Percentiles rank a stretch among this genome's conserved stretches.
phyloP scores from a whole-genome alignment of 2,888 invertebrate species.

The Eucriotettix oculatus region DNA sequence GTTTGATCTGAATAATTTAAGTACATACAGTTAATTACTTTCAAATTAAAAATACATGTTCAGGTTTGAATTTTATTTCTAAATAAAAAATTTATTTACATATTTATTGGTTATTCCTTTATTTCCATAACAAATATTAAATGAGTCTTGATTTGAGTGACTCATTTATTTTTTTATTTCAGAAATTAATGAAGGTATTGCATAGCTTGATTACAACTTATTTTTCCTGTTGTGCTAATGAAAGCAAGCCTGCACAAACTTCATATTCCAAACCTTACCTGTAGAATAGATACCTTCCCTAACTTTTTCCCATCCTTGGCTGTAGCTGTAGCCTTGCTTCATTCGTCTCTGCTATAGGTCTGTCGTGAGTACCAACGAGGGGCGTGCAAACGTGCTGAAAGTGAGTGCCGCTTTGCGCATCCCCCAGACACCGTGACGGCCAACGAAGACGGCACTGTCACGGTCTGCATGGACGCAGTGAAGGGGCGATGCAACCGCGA shows the following conservation, averaged over 20 bases:
- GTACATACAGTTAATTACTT: too few relatives aligned
- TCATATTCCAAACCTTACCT: neutral
- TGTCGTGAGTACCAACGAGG: slow-evolving; percentile 97
- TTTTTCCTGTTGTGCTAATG: neutral
- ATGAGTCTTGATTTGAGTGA: too few relatives aligned
- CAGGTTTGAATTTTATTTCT: too few relatives aligned
- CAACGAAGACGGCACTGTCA: slow-evolving; percentile 96
- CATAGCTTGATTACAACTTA: neutral
- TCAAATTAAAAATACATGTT: too few relatives aligned
- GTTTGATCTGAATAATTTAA: too few relatives aligned
- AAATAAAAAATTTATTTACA: too few relatives aligned
- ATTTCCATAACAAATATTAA: too few relatives aligned
- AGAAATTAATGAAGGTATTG: too few relatives aligned
- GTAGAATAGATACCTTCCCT: slow-evolving; percentile 3
- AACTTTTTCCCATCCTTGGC: slow-evolving; percentile 22
- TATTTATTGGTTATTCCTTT: too few relatives aligned
- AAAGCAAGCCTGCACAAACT: neutral
- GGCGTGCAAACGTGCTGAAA: slow-evolving; percentile 93
- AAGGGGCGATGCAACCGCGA: slow-evolving; percentile 97
- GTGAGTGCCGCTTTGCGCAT: slow-evolving; percentile 98
- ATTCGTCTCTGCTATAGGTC: slow-evolving; percentile 24
- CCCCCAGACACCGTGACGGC: slow-evolving; percentile 91
- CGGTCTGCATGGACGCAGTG: slow-evolving; percentile 99
- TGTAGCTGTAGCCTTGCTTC: slow-evolving; percentile 37
- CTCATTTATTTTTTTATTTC: too few relatives aligned